Percentiles rank a stretch among this genome's conserved stretches.
Conservation (phyloP, 2,797 vertebrate genomes). For the Silurus lanzhouensis region DNA sequence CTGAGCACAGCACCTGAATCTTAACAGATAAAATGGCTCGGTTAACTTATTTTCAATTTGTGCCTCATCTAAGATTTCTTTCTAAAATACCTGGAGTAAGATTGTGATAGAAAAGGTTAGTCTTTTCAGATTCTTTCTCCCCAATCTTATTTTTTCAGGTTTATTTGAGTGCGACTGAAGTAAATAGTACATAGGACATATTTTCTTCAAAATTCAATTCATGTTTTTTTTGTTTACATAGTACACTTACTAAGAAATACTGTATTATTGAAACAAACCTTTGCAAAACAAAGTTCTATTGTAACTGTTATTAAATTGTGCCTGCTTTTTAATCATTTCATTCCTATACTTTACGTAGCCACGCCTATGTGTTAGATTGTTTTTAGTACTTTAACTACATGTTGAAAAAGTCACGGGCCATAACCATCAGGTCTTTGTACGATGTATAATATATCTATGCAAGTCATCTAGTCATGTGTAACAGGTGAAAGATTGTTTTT, state of each 20-base stretch:
- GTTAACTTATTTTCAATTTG: not conserved
- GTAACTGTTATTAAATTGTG: not conserved
- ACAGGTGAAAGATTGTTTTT: slow-evolving; percentile 6
- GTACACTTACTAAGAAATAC: not conserved
- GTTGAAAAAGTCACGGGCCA: not conserved
- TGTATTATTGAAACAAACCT: not conserved
- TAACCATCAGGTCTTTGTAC: not conserved
- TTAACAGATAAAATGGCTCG: not conserved
- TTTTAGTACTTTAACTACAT: not conserved
- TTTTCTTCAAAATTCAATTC: not conserved
- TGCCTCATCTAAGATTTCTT: not conserved
- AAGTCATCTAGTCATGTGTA: not conserved
- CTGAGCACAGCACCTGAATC: not conserved
- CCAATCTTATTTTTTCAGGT: not conserved
- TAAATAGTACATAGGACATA: no score
- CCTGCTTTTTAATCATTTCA: not conserved
- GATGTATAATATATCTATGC: not conserved
- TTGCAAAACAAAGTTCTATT: not conserved
- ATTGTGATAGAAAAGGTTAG: not conserved
- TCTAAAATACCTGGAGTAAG: not conserved
- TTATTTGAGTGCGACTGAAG: not conserved
- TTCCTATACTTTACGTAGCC: not conserved
- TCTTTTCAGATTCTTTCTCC: not conserved
- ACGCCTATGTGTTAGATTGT: not conserved
- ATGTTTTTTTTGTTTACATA: not conserved